Evolutionary conservation across 1,140 invertebrate genomes (phyloP), one percentile per base, ranked within the genome.

Genomic region (Trachelipus rathkii): DNA sequence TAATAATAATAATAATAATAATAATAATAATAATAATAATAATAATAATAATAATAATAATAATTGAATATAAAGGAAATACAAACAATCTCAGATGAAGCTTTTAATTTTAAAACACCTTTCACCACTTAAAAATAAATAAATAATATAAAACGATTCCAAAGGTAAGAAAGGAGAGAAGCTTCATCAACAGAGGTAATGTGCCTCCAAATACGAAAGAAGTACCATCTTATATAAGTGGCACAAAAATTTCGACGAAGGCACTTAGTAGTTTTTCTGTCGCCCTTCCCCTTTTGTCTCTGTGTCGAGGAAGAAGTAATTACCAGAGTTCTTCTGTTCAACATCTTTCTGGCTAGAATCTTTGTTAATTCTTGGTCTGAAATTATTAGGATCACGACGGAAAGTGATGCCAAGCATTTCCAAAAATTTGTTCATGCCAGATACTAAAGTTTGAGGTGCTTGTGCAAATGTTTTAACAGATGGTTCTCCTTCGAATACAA

Each of bases 361-460:
- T 85, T 99, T 99, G 86, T 99, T 99, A 83, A 99, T 99, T 80
- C 98, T 89, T 7, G 98, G 98, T 84, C 98, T 87, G 86, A 96
- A 99, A 85, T 99, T 99, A 84, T 99, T 98, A 0, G 97, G 96
- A 89, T 99, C 98, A 85, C 98, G 88, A 83, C 98, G 89, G 88
- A 99, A 99, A 7, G 97, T 99, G 80, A 99, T 99, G 72, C 96
- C 94, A 15, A 99, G 86, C n/a, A 97, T 89, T 85, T 97, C 91
- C 81, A 99, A 88, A 88, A 99, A 99, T 81, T 91, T 89, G 86
- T 99, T 99, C 98, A 99, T 99, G 80, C 98, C 98, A 82, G 94
- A 93, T 70, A 99, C 88, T 68, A 99, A 86, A 6, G 93, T 95
- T 86, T 99, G 96, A 0, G 97, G 97, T 19, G 92, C 89, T 82